Conservation (phyloP, 2,888 invertebrate genomes). For the Drosophila meridiana region DNA sequence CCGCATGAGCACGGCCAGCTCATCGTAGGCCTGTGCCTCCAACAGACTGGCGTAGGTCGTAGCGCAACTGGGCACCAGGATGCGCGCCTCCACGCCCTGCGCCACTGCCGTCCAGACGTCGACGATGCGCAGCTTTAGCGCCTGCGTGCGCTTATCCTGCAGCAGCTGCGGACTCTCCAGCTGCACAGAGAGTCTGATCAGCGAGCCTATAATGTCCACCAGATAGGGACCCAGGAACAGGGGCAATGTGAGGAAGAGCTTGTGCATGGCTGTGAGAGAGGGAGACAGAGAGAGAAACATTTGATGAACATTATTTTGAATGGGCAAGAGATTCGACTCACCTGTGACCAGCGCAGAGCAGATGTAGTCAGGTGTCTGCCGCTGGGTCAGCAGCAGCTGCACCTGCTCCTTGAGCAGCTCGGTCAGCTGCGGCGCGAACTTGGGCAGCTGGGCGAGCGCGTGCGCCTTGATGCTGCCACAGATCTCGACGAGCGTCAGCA, state of each 20-base stretch:
- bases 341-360: constrained; percentile 87
- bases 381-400: constrained; percentile 74
- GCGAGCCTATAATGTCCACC: constrained; percentile 88
- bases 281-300: neutral
- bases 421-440: constrained; percentile 91
- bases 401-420: constrained; percentile 89
- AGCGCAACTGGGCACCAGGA: constrained; percentile 91
- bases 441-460: constrained; percentile 90
- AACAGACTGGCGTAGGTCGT: constrained; percentile 88
- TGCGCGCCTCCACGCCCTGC: constrained; percentile 89
- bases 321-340: constrained; percentile 34
- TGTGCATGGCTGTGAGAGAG: constrained; percentile 87
- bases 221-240: constrained; percentile 95
- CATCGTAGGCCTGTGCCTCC: constrained; percentile 86
- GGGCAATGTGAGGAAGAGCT: constrained; percentile 92
- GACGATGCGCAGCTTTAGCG: constrained; percentile 87
- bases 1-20: constrained; percentile 90
- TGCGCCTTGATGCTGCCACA: constrained; percentile 91
- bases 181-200: constrained; percentile 86
- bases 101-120: constrained; percentile 89
- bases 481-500: constrained; percentile 89
- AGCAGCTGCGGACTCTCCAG: constrained; percentile 59
- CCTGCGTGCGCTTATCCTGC: constrained; percentile 86
- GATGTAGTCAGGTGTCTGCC: constrained; percentile 79
- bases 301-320: neutral